A percentile compares a stretch with the other conserved stretches of the same genome.
Evolutionary conservation across 2,113 vertebrate genomes (phyloP).

Genomic region (Catagonus wagneri): DNA sequence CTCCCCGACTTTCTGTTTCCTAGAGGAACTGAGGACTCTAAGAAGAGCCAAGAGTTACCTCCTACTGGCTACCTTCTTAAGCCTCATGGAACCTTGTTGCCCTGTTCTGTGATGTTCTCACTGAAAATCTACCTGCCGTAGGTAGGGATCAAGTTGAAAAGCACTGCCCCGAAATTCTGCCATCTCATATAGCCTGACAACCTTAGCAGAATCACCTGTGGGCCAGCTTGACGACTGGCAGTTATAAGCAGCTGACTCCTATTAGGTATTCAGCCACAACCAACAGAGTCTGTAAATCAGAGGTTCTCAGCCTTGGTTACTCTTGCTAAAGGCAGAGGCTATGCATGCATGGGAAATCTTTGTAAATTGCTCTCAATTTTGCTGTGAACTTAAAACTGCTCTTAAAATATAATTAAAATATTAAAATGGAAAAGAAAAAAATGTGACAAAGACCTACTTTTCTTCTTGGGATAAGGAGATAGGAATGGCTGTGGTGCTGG

Average conservation of each 20-base stretch:
- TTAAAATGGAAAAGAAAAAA: neutral
- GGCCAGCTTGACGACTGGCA: neutral
- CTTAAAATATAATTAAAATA: neutral
- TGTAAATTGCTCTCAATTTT: neutral
- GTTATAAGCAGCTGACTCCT: neutral
- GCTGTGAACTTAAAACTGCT: neutral
- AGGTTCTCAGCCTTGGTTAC: neutral
- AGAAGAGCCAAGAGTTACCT: neutral
- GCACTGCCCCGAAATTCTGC: neutral
- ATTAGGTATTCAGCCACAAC: slow-evolving; percentile 12
- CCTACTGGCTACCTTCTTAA: neutral
- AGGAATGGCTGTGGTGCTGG: neutral
- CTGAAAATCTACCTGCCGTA: neutral
- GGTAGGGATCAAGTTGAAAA: neutral
- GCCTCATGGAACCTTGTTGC: neutral
- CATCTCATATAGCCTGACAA: neutral
- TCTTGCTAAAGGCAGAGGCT: neutral
- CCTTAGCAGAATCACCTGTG: neutral
- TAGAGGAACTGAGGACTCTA: neutral
- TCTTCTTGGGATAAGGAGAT: neutral
- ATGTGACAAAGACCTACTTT: neutral
- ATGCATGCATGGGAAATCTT: neutral
- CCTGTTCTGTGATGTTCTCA: neutral
- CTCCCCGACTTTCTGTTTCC: neutral
- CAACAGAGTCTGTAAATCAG: neutral